Base-by-base conservation (phyloP, 2,113 vertebrate genomes). In the Oncorhynchus mykiss region DNA sequence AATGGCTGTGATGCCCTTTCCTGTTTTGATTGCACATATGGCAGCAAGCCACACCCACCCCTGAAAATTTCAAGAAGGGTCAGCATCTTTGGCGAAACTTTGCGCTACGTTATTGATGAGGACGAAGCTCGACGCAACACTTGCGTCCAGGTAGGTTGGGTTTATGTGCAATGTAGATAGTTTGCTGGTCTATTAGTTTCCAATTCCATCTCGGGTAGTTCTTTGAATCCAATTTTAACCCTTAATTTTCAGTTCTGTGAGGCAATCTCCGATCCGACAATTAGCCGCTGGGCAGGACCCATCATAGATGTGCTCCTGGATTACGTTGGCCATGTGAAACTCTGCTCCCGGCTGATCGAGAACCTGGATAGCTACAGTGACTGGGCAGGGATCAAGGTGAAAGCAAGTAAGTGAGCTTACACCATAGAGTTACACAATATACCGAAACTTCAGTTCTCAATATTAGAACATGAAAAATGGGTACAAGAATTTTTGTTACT, bases 281-380 rank as follows among this genome's bases (percentile, higher is more conserved):
- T 95, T 48, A 91, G 82, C 80, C 90, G 84, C 65, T 93, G 93
- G 91, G 93, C 93, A 0, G 95, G 95, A 20, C 94, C 95, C 0
- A 93, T 96, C 84, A 92, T 97, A 0, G 93, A 95, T 0, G 74
- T 96, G 74, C 94, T 98, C 11, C 87, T 97, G 84, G 95, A 97
- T 88, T 97, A 97, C 0, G 96, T 96, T 68, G 91, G 94, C 51
- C 95, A 95, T 0, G 94, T 96, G 66, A 89, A 84, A 25, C 94
- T 98, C 51, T 97, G 96, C 76, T 93, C 95, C 0, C 86, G 91
- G 8, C 90, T 98, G 70, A 91, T 91, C 49, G 94, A 95, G n/a
- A 93, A 95, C 14, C 92, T 98, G 16, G 94, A 96, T 78, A 94
- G 93, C 87, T 93, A 88, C 14, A 92, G 93, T 7, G 93, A 93